Conservation (phyloP, 2,888 invertebrate species). For the Latrodectus hesperus region DNA sequence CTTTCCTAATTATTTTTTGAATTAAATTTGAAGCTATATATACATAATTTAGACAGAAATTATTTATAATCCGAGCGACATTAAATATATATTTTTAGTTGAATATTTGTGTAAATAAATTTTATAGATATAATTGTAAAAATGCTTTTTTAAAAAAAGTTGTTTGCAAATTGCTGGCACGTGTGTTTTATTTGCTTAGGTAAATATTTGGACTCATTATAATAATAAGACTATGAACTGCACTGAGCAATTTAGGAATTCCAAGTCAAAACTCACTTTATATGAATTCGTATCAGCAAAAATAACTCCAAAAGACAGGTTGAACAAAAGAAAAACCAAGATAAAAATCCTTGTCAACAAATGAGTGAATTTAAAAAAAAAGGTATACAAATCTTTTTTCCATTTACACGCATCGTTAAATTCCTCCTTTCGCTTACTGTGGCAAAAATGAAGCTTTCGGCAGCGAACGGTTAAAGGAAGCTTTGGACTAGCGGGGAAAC, state of each 20-base stretch:
- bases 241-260: neutral
- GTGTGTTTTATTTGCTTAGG: no score
- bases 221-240: no score
- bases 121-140: no score
- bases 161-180: no score
- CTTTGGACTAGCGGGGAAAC: conserved; percentile 36
- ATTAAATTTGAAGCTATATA: no score
- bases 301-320: neutral
- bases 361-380: conserved; percentile 16
- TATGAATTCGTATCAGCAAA: conserved; percentile 13
- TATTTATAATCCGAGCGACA: no score
- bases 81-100: no score
- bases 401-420: conserved; percentile 60
- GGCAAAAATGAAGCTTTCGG: conserved; percentile 6
- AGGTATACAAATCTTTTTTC: conserved; percentile 24
- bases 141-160: no score
- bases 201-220: no score
- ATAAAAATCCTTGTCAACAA: neutral
- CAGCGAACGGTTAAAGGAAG: conserved; percentile 51
- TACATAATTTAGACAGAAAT: no score
- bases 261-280: neutral
- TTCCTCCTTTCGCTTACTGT: neutral
- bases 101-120: no score
- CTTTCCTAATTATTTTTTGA: no score
- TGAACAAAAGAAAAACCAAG: neutral